Base-by-base conservation (phyloP, 2,888 invertebrate genomes). In the Stenchaetothrips biformis region DNA sequence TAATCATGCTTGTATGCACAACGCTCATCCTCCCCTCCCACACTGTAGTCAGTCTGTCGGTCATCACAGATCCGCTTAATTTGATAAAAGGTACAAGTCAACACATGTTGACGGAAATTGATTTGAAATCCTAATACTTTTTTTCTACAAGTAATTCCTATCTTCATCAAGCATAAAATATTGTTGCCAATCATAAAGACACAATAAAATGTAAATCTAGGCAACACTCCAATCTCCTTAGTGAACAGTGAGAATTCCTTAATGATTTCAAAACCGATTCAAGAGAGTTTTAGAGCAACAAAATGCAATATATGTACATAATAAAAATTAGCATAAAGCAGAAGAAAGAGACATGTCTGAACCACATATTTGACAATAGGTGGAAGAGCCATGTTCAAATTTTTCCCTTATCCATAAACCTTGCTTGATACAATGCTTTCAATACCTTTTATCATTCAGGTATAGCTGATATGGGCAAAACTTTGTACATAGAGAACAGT, bases 21-120 rank as follows among this genome's bases (percentile, higher is more conserved):
- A 74, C 67, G 25, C 25, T 25, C 67, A 74, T 25, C 1, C 11
- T 74, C 25, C 67, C 67, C 67, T 74, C 25, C 8, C 67, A 74
- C 59, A 74, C 59, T 13, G 59, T 13, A 13, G 67, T 74, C 67
- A 74, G 67, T 74, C 67, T 25, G 67, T 74, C 67, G 67, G 25
- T 74, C 67, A 74, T 74, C 67, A 74, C 67, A 74, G 67, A 74
- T 74, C 67, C 67, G 67, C 67, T 74, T 74, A 74, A 74, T 74
- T 25, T 74, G 67, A 74, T 74, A 13, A 25, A 74, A 25, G 67
- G 25, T 74, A 74, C 67, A 25, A 7, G 67, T 74, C 67, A 74
- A 74, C 67, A 74, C 67, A n/a, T 37, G 37, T 37, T 11, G 67
- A 74, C 67, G 25, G 25, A 74, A 74, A 25, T 74, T 74, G 67